These are phyloP conservation scores for Thymallus thymallus DNA, from an alignment of 2,113 vertebrate genomes.

Conservation along the genomic window DNA sequence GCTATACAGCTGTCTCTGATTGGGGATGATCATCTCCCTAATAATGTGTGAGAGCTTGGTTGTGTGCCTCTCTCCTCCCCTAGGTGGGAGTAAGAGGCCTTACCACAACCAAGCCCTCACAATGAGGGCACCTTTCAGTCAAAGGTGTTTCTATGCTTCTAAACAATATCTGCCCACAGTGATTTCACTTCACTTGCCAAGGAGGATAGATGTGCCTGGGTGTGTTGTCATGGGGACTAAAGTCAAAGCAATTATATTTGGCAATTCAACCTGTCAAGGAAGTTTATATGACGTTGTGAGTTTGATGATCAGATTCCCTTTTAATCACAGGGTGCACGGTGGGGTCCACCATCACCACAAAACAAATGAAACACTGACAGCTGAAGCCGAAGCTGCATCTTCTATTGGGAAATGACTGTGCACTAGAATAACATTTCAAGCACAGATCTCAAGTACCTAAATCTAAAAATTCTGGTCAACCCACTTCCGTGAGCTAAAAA, in stretches of 20 bases:
- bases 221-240: neutral
- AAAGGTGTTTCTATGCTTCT: too few relatives aligned
- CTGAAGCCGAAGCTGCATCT: neutral
- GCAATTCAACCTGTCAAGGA: neutral
- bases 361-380: neutral
- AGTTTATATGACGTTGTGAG: neutral
- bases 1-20: too few relatives aligned
- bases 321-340: neutral
- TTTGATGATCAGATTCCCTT: neutral
- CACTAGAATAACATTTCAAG: conserved; percentile 11
- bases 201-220: neutral
- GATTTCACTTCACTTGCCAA: too few relatives aligned
- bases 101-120: too few relatives aligned
- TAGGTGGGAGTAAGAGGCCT: too few relatives aligned
- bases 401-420: neutral
- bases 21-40: too few relatives aligned
- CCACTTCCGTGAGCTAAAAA: too few relatives aligned
- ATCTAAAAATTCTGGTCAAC: too few relatives aligned
- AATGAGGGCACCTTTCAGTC: conserved; percentile 12
- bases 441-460: too few relatives aligned
- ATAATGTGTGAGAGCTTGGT: too few relatives aligned
- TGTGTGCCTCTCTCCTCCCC: too few relatives aligned
- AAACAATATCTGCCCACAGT: too few relatives aligned
- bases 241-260: neutral
- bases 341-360: neutral